Base-by-base conservation (phyloP, 2,113 vertebrate genomes). In the Notiomystis cincta region DNA sequence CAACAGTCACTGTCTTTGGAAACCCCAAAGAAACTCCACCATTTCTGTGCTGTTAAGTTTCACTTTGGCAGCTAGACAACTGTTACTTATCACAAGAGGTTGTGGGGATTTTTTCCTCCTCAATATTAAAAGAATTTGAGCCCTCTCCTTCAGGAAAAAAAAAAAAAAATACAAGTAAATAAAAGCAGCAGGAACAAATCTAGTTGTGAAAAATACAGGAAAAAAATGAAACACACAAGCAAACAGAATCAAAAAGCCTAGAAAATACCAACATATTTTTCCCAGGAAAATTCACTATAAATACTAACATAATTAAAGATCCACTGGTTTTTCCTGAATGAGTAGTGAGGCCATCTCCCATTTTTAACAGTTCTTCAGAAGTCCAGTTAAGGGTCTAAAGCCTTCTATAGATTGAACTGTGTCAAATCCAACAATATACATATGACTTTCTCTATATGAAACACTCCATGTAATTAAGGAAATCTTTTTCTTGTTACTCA, bases 11-110 rank as follows among this genome's bases (percentile, higher is more conserved):
- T 47, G 18, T 30, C 30, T 58, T 69, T 54, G 31, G 25, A 60
- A 88, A 48, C 4, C n/a, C n/a, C n/a, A n/a, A n/a, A 86, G 15
- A 83, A 76, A 86, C 3, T 15, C 31, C 54, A 64, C 9, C 48
- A 91, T 57, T 72, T 80, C n/a, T 40, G 13, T 18, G 47, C 19
- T 64, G 50, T 44, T 88, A 38, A 72, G 90, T 88, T 79, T 86
- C 38, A 64, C n/a, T 72, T 47, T 19, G 40, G 75, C 53, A 90
- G 53, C 86, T 61, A 66, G 23, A 73, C 53, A 90, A 71, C 64
- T 61, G 16, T 31, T 81, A 80, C 20, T 35, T 75, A 57, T 6
- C 35, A 38, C 48, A 67, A 64, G 28, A 45, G 7, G 4, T 10
- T 44, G 35, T 6, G 11, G 7, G 17, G 7, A 0, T 31, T 37